phyloP scores from a whole-genome alignment of 1,140 invertebrate species.

The Papilio helenus region DNA sequence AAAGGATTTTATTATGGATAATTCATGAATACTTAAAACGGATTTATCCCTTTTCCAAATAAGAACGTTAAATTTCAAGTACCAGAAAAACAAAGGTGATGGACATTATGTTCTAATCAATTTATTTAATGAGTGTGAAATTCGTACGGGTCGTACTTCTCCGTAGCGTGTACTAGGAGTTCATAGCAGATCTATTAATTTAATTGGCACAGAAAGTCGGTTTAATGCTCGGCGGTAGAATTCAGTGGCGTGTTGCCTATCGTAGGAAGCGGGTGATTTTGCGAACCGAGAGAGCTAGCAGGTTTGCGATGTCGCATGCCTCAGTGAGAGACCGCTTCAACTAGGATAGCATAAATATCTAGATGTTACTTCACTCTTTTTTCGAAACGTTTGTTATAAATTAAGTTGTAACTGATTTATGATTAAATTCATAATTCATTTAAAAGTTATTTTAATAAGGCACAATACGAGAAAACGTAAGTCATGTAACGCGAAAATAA shows the following conservation, averaged over 20 bases:
- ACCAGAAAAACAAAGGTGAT: conserved; percentile 57
- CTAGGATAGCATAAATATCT: not conserved
- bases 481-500: not conserved
- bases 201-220: not conserved
- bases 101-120: no score
- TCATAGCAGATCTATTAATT: conserved; percentile 26
- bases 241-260: conserved; percentile 17
- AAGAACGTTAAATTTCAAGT: conserved; percentile 50
- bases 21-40: no score
- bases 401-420: not conserved
- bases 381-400: not conserved
- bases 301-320: not conserved
- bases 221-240: not conserved
- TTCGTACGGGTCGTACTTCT: conserved; percentile 35
- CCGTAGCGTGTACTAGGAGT: conserved; percentile 42
- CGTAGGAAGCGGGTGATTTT: not conserved
- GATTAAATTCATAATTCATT: not conserved
- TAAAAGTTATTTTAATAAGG: not conserved
- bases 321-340: not conserved
- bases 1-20: conserved; percentile 19
- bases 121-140: conserved; percentile 29
- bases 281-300: not conserved
- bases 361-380: not conserved
- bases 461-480: not conserved
- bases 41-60: no score